phyloP scores from a whole-genome alignment of 2,797 vertebrate genomes.

The Eremophila alpestris region DNA sequence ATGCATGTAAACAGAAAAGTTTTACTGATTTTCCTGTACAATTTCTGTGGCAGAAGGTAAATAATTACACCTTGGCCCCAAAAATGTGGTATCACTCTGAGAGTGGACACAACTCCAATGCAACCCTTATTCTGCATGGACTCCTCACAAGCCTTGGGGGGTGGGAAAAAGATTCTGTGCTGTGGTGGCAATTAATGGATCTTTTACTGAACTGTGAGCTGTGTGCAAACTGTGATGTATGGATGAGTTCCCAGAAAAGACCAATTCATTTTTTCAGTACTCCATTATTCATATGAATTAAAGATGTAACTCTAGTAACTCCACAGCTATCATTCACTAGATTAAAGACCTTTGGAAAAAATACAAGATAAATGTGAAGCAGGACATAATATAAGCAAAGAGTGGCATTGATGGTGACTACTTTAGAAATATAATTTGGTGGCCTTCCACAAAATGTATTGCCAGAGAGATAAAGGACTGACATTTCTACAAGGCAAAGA shows the following conservation, averaged over 20 bases:
- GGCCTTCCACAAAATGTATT: neutral
- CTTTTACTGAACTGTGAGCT: neutral
- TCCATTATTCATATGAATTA: neutral
- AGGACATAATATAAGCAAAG: neutral
- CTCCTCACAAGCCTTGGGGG: neutral
- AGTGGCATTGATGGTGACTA: neutral
- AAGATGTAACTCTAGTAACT: neutral
- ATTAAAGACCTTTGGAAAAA: neutral
- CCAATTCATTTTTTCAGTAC: neutral
- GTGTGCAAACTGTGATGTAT: neutral
- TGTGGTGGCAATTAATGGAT: neutral
- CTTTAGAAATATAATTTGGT: neutral
- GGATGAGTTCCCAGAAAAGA: neutral
- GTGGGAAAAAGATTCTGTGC: neutral
- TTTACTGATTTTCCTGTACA: neutral
- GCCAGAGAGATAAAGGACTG: neutral
- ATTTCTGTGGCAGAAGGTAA: neutral
- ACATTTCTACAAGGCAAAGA: neutral
- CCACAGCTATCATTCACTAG: neutral
- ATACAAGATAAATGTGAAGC: neutral
- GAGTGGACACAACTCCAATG: neutral
- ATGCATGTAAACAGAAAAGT: neutral
- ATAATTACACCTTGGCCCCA: neutral
- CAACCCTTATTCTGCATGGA: neutral
- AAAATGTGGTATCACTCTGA: neutral